These are phyloP conservation scores for Anguilla megastoma DNA, from an alignment of 2,797 vertebrate species.

Conservation along the genomic window DNA sequence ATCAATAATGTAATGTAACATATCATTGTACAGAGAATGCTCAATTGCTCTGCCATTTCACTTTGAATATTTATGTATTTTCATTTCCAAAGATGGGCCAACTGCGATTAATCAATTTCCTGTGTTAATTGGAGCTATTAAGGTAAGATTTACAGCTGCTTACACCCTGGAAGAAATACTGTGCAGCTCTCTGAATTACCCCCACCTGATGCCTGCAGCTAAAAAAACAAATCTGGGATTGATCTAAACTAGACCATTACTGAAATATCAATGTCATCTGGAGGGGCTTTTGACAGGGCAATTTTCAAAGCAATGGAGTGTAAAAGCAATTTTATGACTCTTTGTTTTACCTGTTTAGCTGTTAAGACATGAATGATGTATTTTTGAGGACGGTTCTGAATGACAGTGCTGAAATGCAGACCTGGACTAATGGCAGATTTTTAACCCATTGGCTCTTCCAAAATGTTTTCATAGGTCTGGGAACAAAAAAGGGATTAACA, in stretches of 20 bases:
- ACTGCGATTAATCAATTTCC: neutral
- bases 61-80: neutral
- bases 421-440: neutral
- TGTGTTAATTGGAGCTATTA: constrained; percentile 12
- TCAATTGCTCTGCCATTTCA: neutral
- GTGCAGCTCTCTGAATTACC: neutral
- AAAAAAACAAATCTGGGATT: neutral
- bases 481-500: neutral
- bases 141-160: constrained; percentile 14
- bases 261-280: neutral
- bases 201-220: neutral
- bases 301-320: constrained; percentile 10
- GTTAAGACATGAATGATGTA: neutral
- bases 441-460: neutral
- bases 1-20: neutral
- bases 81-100: neutral
- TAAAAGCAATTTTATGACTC: neutral
- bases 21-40: constrained; percentile 11
- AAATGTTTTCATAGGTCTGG: neutral
- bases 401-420: neutral
- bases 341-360: neutral
- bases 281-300: constrained; percentile 1
- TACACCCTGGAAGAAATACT: neutral
- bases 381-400: constrained; percentile 1
- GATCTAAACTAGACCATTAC: neutral